Conservation (phyloP, 2,797 vertebrate genomes). For the Rhabdophis nuchalis region DNA sequence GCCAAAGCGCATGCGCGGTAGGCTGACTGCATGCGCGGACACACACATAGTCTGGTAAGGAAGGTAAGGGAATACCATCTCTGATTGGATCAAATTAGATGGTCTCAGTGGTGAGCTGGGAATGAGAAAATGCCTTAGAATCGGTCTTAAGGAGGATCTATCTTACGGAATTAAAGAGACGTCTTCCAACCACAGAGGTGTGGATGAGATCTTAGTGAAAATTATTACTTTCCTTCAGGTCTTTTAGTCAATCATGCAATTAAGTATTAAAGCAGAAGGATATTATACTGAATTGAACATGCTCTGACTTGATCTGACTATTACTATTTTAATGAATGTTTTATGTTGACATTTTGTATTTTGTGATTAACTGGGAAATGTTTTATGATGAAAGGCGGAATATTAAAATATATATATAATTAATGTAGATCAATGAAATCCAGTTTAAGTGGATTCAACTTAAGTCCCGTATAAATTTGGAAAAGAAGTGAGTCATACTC, state of each 20-base stretch:
- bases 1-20: too few relatives aligned
- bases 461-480: background rate
- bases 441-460: background rate
- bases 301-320: background rate
- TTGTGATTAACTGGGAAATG: background rate
- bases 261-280: background rate
- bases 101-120: background rate
- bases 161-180: background rate
- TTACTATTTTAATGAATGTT: background rate
- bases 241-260: background rate
- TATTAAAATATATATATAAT: background rate
- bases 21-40: too few relatives aligned
- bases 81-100: background rate
- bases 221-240: background rate
- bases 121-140: background rate
- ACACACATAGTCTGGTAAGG: too few relatives aligned
- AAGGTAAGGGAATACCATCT: too few relatives aligned
- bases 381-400: background rate
- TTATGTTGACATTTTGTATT: background rate
- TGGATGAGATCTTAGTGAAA: background rate
- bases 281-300: background rate
- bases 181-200: background rate
- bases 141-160: background rate
- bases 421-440: background rate
- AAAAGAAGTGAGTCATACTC: background rate